phyloP scores from a whole-genome alignment of 2,888 invertebrate genomes.

The Drosophila anomalata region DNA sequence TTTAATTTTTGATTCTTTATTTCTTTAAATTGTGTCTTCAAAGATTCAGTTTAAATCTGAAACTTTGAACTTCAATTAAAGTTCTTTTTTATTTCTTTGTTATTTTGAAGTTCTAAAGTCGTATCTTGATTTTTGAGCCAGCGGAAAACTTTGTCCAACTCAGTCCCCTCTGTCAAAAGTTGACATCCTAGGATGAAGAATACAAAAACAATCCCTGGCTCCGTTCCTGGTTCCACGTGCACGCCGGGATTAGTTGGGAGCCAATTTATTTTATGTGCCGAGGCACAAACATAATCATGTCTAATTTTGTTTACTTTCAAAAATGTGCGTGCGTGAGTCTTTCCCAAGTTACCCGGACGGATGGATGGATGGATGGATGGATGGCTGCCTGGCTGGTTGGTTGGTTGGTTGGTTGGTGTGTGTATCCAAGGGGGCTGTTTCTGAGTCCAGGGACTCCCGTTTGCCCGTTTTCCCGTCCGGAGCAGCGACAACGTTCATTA shows the following conservation, averaged over 20 bases:
- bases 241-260: constrained; percentile 74
- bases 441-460: constrained; percentile 18
- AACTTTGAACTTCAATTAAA: constrained; percentile 14
- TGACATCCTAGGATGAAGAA: background rate
- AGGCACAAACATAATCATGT: constrained; percentile 79
- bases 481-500: constrained; percentile 65
- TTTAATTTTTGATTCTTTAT: constrained; percentile 9
- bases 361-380: background rate
- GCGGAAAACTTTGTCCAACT: constrained; percentile 21
- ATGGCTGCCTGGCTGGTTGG: too few relatives aligned
- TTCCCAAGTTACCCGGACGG: constrained; percentile 24
- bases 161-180: constrained; percentile 1
- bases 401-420: constrained; percentile 6
- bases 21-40: constrained; percentile 28
- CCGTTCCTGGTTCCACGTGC: constrained; percentile 63
- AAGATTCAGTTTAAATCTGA: constrained; percentile 27
- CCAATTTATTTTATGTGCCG: constrained; percentile 78
- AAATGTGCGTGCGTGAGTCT: constrained; percentile 73
- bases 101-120: constrained; percentile 34
- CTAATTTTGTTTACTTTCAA: constrained; percentile 80
- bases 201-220: constrained; percentile 6
- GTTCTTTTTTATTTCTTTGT: constrained; percentile 15
- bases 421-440: constrained; percentile 34
- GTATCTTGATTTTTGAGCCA: constrained; percentile 34
- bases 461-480: constrained; percentile 27